Conservation (phyloP, 2,888 invertebrate species). For the Laspeyria flexula region DNA sequence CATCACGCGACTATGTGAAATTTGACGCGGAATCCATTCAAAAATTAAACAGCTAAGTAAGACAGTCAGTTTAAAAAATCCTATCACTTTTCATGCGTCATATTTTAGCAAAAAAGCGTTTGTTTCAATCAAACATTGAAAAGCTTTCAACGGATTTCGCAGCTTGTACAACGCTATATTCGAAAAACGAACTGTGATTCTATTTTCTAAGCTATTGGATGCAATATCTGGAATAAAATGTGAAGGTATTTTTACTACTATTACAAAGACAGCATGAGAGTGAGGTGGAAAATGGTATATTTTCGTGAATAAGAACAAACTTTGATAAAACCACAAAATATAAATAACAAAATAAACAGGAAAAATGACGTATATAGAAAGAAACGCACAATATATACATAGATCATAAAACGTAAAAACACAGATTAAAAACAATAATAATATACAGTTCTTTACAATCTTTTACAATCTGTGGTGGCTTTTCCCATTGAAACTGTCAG, state of each 20-base stretch:
- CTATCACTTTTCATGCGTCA: slow-evolving; percentile 22
- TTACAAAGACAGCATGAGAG: neutral
- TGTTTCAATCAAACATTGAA: slow-evolving; percentile 64
- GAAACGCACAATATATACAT: too few relatives aligned
- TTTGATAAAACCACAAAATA: neutral
- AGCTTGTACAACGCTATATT: slow-evolving; percentile 27
- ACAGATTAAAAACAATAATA: too few relatives aligned
- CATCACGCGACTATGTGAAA: neutral
- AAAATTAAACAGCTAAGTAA: neutral
- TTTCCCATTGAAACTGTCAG: too few relatives aligned
- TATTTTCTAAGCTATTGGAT: slow-evolving; percentile 34
- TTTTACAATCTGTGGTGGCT: too few relatives aligned
- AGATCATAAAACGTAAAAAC: too few relatives aligned
- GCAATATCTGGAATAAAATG: slow-evolving; percentile 13
- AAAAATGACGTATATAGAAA: too few relatives aligned
- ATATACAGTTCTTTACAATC: too few relatives aligned
- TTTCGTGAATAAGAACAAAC: neutral
- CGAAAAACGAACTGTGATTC: slow-evolving; percentile 40
- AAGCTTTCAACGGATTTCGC: slow-evolving; percentile 62
- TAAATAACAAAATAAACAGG: neutral
- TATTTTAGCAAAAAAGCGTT: slow-evolving; percentile 44
- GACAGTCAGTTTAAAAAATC: slow-evolving; percentile 5
- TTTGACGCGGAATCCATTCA: neutral
- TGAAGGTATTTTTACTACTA: neutral
- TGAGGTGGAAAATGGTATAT: neutral